Conservation (phyloP, 2,113 vertebrate species). For the Mormoops blainvillei region DNA sequence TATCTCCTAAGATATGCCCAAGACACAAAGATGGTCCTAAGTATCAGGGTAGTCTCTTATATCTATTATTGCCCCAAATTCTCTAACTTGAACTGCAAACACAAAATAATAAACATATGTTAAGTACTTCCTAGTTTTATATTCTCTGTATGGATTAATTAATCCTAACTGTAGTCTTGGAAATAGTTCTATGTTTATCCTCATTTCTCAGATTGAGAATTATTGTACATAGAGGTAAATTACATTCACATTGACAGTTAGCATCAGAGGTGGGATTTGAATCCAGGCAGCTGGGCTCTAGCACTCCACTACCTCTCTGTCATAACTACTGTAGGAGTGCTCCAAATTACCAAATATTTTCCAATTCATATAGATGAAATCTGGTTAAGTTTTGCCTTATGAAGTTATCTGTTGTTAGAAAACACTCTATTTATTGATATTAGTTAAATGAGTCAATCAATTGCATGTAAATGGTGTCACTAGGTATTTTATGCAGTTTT, state of each 20-base stretch:
- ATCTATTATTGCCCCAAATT: not conserved
- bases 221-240: not conserved
- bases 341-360: not conserved
- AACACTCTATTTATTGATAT: not conserved
- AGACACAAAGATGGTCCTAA: not conserved
- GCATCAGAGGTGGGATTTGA: not conserved
- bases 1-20: not conserved
- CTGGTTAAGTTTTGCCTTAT: not conserved
- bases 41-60: not conserved
- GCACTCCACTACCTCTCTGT: rapidly evolving
- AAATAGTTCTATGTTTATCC: not conserved
- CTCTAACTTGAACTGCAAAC: not conserved
- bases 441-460: not conserved
- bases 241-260: not conserved
- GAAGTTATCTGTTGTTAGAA: not conserved
- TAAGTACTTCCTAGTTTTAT: not conserved
- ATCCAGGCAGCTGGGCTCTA: no score
- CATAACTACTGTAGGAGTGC: not conserved
- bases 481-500: not conserved
- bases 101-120: not conserved
- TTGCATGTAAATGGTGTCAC: not conserved
- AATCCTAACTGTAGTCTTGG: not conserved
- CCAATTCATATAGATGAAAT: not conserved
- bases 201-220: not conserved
- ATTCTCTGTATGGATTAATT: not conserved